These are phyloP conservation scores for Tautogolabrus adspersus DNA, from an alignment of 2,113 vertebrate genomes.

Conservation along the genomic window DNA sequence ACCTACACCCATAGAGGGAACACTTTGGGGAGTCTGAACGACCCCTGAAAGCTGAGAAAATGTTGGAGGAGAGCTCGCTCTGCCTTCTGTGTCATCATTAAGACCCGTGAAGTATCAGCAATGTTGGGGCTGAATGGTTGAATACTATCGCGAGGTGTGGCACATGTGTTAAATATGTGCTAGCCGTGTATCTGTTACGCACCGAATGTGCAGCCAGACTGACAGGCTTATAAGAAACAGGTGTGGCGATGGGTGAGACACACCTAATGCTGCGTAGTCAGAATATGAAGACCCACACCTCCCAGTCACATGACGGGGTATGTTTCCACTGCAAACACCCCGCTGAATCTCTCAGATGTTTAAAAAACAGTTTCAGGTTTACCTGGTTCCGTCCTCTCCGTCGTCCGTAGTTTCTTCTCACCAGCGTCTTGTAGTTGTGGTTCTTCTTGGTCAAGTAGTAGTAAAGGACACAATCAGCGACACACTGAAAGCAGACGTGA, in stretches of 20 bases:
- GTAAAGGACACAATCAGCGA: slow-evolving; percentile 96
- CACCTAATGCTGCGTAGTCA: not conserved
- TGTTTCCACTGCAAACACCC: not conserved
- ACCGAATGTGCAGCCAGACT: not conserved
- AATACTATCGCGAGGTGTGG: not conserved
- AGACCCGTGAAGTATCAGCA: not conserved
- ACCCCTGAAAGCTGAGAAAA: not conserved
- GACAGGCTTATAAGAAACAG: slow-evolving; percentile 6
- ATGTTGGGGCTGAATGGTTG: not conserved
- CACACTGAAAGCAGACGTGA: slow-evolving; percentile 84
- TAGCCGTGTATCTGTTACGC: not conserved
- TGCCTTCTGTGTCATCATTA: not conserved
- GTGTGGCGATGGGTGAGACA: not conserved
- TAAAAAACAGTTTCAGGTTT: not conserved
- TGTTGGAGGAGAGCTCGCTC: not conserved
- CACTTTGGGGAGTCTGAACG: no score
- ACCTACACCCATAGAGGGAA: no score
- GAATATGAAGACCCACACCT: slow-evolving; percentile 1
- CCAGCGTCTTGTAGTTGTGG: slow-evolving; percentile 97
- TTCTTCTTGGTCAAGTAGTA: slow-evolving; percentile 99
- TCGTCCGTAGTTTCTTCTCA: slow-evolving; percentile 95
- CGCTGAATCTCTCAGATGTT: no score
- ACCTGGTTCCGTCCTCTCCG: slow-evolving; percentile 97
- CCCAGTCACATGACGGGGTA: not conserved
- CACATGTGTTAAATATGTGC: not conserved